Conservation (phyloP, 2,888 invertebrate genomes). For the Epistrophella euchroma region DNA sequence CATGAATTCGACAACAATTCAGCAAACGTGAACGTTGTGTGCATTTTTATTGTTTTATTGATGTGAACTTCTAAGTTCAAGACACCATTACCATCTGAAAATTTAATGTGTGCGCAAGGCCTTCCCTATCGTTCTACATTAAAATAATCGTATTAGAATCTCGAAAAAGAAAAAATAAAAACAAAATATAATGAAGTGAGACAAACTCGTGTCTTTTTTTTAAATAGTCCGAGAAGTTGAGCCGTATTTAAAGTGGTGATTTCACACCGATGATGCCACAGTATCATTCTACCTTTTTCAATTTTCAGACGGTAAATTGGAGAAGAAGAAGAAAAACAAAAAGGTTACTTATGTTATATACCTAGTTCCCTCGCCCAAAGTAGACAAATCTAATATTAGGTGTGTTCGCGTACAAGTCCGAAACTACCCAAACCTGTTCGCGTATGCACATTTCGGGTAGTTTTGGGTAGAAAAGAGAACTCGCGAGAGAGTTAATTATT, state of each 20-base stretch:
- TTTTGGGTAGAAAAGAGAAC: too few species aligned
- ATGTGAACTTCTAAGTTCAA: slow-evolving; percentile 73
- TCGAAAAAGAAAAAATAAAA: slow-evolving; percentile 31
- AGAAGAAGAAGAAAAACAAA: too few species aligned
- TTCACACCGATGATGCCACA: too few species aligned
- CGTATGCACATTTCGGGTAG: too few species aligned
- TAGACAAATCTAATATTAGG: too few species aligned
- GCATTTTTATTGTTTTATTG: slow-evolving; percentile 24
- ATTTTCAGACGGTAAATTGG: too few species aligned
- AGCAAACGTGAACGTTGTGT: slow-evolving; percentile 9
- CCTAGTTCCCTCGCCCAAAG: too few species aligned
- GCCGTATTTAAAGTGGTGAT: not conserved
- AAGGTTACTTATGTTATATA: too few species aligned
- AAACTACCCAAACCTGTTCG: too few species aligned
- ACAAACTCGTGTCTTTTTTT: not conserved
- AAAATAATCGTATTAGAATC: slow-evolving; percentile 70
- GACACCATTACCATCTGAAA: slow-evolving; percentile 53
- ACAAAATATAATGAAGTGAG: slow-evolving; percentile 3
- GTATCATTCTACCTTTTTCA: too few species aligned
- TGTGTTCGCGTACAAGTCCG: too few species aligned
- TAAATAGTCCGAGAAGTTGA: not conserved
- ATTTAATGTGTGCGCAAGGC: slow-evolving; percentile 56
- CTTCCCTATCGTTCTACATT: slow-evolving; percentile 36
- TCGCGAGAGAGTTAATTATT: too few species aligned
- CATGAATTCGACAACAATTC: slow-evolving; percentile 45